Conservation (phyloP, 2,888 invertebrate genomes). For the Desoria tigrina region DNA sequence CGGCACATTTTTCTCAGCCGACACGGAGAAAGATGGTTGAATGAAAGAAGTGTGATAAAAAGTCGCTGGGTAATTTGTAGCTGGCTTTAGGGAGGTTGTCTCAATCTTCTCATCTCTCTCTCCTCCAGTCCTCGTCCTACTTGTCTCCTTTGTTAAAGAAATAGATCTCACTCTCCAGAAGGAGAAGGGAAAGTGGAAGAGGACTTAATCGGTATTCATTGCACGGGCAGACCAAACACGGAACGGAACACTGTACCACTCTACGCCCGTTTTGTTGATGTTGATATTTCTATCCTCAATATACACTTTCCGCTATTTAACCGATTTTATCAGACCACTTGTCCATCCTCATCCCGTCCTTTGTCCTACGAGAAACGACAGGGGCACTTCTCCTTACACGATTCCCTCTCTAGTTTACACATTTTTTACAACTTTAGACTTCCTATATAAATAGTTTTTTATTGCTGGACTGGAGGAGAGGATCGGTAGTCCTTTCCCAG, state of each 20-base stretch:
- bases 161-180: slow-evolving; percentile 16
- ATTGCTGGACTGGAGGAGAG: too few relatives aligned
- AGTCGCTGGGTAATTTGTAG: background rate
- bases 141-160: background rate
- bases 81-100: slow-evolving; percentile 3
- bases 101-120: slow-evolving; percentile 8
- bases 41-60: background rate
- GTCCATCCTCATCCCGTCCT: slow-evolving; percentile 4
- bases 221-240: slow-evolving; percentile 18
- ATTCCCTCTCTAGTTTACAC: too few relatives aligned
- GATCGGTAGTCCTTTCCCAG: too few relatives aligned
- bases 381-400: background rate
- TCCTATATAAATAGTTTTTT: too few relatives aligned
- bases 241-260: too few relatives aligned
- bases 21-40: background rate
- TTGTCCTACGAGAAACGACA: background rate
- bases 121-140: slow-evolving; percentile 1
- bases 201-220: slow-evolving; percentile 30
- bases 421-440: too few relatives aligned
- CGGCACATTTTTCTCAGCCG: too few relatives aligned
- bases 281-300: slow-evolving; percentile 12
- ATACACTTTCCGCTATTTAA: background rate
- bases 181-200: slow-evolving; percentile 8
- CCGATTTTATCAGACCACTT: slow-evolving; percentile 3
- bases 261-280: slow-evolving; percentile 29